These are phyloP conservation scores for Percopsis transmontana DNA, from an alignment of 2,113 vertebrate genomes.

Conservation along the genomic window DNA sequence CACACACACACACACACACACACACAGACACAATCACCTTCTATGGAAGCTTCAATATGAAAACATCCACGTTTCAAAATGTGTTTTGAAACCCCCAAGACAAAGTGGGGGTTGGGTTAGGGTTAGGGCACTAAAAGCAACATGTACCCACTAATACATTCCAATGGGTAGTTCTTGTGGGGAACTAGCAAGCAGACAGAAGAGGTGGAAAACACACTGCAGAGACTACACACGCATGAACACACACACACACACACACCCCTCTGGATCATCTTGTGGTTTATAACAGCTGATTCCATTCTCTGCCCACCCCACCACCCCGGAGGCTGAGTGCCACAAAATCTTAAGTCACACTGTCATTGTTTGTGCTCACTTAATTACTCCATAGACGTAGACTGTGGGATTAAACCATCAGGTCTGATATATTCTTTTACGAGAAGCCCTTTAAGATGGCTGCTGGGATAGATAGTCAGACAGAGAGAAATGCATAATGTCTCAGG, in stretches of 20 bases:
- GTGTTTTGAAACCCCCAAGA: no score
- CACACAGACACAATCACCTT: neutral
- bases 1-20: slow-evolving; percentile 30
- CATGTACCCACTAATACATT: no score
- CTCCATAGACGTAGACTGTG: slow-evolving; percentile 51
- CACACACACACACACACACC: slow-evolving; percentile 14
- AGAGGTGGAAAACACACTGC: no score
- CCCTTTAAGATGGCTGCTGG: no score
- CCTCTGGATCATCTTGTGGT: slow-evolving; percentile 48
- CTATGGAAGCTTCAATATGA: no score
- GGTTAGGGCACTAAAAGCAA: no score
- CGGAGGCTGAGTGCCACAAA: slow-evolving; percentile 55
- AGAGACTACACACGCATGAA: neutral
- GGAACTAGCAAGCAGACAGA: neutral
- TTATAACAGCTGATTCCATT: slow-evolving; percentile 70
- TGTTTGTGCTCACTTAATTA: slow-evolving; percentile 70
- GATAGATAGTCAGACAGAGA: neutral
- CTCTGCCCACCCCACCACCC: slow-evolving; percentile 45
- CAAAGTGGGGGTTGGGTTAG: no score
- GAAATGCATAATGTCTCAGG: no score
- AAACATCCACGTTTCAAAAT: no score
- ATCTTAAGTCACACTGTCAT: slow-evolving; percentile 69
- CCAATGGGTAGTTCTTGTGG: no score
- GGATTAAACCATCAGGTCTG: slow-evolving; percentile 70
- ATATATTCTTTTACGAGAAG: slow-evolving; percentile 54